A percentile compares a stretch with the other conserved stretches of the same genome.
phyloP scores from a whole-genome alignment of 2,113 vertebrate species.

The Gopherus flavomarginatus region DNA sequence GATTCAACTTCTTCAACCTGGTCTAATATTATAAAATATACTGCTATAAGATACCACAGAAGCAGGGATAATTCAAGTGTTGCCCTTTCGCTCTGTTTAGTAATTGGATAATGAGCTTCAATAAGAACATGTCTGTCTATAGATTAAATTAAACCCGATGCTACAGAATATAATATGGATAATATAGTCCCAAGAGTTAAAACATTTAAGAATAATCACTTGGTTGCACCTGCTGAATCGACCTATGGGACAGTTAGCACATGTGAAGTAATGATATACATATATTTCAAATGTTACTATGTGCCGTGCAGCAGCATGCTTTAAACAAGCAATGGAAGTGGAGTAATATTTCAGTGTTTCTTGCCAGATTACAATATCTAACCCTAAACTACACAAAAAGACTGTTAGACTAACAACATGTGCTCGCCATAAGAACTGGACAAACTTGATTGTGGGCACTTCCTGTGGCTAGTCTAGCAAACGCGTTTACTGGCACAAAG shows the following conservation, averaged over 20 bases:
- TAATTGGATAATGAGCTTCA: neutral
- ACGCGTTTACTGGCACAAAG: neutral
- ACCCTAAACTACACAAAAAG: neutral
- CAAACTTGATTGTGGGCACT: neutral
- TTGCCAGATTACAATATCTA: neutral
- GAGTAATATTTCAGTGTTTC: neutral
- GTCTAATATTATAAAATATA: neutral
- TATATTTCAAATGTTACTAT: neutral
- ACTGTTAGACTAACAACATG: neutral
- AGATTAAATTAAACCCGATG: neutral
- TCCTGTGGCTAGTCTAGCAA: neutral
- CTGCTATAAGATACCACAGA: neutral
- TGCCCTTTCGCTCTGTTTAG: neutral
- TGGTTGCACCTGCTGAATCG: neutral
- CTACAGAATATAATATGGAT: neutral
- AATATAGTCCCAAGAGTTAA: neutral
- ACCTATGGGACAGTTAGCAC: neutral
- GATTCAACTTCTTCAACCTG: neutral
- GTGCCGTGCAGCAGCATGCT: neutral
- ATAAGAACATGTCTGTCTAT: neutral
- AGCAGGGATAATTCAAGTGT: neutral
- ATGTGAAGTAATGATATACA: neutral
- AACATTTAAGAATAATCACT: neutral
- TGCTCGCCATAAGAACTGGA: neutral
- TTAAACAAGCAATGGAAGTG: neutral